Evolutionary conservation across 2,888 invertebrate genomes (phyloP).

Genomic region (Limnephilus auricula): DNA sequence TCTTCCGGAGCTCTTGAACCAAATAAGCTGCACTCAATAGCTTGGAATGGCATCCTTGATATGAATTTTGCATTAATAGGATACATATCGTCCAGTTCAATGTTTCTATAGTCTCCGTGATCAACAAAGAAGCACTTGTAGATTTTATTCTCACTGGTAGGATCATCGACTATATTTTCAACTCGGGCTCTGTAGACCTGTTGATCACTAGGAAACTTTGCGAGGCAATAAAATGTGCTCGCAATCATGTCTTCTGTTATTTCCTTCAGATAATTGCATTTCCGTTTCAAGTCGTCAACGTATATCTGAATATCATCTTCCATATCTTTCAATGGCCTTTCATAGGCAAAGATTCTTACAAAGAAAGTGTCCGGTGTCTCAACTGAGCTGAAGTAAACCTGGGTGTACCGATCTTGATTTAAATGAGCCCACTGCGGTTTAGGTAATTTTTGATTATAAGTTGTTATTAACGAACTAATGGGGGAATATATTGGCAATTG

Average conservation of each 20-base stretch:
- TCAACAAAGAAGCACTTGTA: conserved; percentile 81
- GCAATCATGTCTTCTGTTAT: conserved; percentile 67
- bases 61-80: conserved; percentile 76
- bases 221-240: conserved; percentile 75
- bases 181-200: conserved; percentile 75
- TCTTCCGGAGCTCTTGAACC: conserved; percentile 75
- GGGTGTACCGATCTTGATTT: conserved; percentile 71
- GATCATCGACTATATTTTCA: conserved; percentile 68
- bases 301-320: conserved; percentile 73
- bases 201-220: conserved; percentile 74
- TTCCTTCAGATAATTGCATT: background rate
- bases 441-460: conserved; percentile 64
- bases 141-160: conserved; percentile 66
- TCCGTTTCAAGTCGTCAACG: conserved; percentile 66
- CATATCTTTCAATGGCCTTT: conserved; percentile 71
- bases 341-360: conserved; percentile 75
- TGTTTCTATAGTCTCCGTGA: conserved; percentile 78
- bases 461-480: background rate
- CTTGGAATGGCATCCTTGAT: conserved; percentile 79
- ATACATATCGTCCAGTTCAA: conserved; percentile 72
- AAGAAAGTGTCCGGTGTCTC: conserved; percentile 75
- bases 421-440: conserved; percentile 76
- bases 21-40: conserved; percentile 80
- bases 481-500: conserved; percentile 35
- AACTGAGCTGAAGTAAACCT: conserved; percentile 74